phyloP scores from a whole-genome alignment of 2,888 invertebrate genomes.

The Volucella inflata region DNA sequence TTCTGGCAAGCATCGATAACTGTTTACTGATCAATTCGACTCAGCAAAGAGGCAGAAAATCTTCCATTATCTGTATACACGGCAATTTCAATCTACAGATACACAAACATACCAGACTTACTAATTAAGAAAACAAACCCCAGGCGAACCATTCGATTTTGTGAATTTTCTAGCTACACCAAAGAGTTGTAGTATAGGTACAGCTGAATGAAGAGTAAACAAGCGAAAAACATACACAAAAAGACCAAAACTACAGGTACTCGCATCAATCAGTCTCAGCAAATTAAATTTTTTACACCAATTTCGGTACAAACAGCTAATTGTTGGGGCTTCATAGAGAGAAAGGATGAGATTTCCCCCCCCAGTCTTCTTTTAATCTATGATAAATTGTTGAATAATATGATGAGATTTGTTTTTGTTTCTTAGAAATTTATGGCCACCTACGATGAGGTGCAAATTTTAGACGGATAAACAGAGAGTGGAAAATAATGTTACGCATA shows the following conservation, averaged over 20 bases:
- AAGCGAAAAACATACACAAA: conserved; percentile 5
- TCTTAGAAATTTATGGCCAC: conserved; percentile 12
- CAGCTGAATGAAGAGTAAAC: neutral
- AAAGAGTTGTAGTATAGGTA: neutral
- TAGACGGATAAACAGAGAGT: conserved; percentile 5
- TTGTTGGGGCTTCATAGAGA: neutral
- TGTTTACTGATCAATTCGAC: conserved; percentile 37
- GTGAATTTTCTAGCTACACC: neutral
- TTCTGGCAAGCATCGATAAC: conserved; percentile 13
- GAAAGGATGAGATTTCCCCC: too few relatives aligned
- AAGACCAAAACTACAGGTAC: neutral
- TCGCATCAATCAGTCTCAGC: neutral
- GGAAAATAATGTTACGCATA: conserved; percentile 28
- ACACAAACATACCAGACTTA: neutral
- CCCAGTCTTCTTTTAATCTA: neutral
- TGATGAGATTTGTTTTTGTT: conserved; percentile 28
- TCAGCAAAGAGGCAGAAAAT: conserved; percentile 32
- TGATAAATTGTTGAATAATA: conserved; percentile 22
- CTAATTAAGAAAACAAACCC: conserved; percentile 15
- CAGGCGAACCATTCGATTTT: neutral
- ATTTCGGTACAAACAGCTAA: conserved; percentile 18
- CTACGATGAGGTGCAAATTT: conserved; percentile 27
- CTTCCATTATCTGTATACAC: conserved; percentile 24
- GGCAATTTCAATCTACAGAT: neutral
- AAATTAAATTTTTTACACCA: conserved; percentile 21